Percentiles rank a stretch among this genome's conserved stretches.
Conservation (phyloP, 1,140 invertebrate genomes). For the Brachionus paranguensis region DNA sequence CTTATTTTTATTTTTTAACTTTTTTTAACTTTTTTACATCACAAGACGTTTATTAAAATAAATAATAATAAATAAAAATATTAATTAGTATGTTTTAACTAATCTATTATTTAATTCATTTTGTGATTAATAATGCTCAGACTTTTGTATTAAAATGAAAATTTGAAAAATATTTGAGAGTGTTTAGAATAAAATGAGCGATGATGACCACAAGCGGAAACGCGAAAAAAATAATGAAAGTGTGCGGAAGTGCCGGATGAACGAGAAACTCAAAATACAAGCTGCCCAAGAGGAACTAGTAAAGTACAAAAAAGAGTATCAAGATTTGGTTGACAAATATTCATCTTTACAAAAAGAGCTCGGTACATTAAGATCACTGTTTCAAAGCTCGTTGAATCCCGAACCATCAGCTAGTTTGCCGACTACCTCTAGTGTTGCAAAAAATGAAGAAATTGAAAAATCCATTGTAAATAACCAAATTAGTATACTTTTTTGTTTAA, state of each 20-base stretch:
- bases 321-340: conserved; percentile 30
- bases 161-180: neutral
- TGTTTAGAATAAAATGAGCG: neutral
- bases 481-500: neutral
- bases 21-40: no score
- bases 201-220: neutral
- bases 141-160: neutral
- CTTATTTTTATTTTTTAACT: no score
- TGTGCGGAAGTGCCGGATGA: conserved; percentile 18
- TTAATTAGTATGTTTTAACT: no score
- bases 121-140: neutral
- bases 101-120: no score
- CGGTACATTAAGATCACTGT: conserved; percentile 4
- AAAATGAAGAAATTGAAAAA: neutral
- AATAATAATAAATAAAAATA: no score
- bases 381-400: neutral
- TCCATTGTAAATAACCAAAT: neutral
- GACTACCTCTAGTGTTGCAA: neutral
- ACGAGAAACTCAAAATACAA: conserved; percentile 28
- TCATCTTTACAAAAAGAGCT: conserved; percentile 35
- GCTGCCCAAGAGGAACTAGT: neutral
- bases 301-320: conserved; percentile 14
- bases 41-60: no score
- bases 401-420: neutral
- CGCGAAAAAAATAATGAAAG: conserved; percentile 36